Base-by-base conservation (phyloP, 2,888 invertebrate genomes). In the Bibio marci region DNA sequence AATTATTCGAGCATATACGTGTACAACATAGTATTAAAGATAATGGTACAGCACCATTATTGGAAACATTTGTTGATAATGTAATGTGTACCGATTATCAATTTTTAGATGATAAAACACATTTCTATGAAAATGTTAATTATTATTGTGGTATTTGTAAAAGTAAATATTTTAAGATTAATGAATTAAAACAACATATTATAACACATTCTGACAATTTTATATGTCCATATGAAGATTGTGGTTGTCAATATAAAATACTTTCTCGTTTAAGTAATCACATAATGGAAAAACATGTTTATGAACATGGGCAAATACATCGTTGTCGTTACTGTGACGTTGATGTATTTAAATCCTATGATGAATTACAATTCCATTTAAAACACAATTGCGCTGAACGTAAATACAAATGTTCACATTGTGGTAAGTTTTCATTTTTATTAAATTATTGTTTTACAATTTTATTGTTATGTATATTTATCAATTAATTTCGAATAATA, bases 71-170 rank as follows among this genome's bases (percentile, higher is more conserved):
- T 26, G 38, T 32, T 38, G n/a, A n/a, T n/a, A n/a, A n/a, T n/a
- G 37, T 31, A 34, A 26, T 38, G 8, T 45, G 45, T 35, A 43
- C 42, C 2, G 45, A 45, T 19, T 45, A 45, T 43, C 45, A 45
- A 28, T 45, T 42, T 39, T 27, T 45, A 1, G 43, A 43, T n/a
- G 41, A 41, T 4, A 41, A 40, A 30, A 13, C 4, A 2, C 34
- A 38, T 25, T 37, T 30, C 17, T 28, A 12, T 19, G 35, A 25
- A 2, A 32, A 19, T 25, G 17, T 14, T 12, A 7, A 30, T 5
- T 41, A 34, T 15, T 27, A 12, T 3, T 44, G 44, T 37, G 44
- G 43, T 4, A 34, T 40, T 15, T 44, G 44, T 17, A 25, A 35
- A 4, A 15, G 32, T 10, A 14, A 32, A 3, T 40, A 37, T 35